Conservation (phyloP, 2,113 vertebrate species). For the Theristicus caerulescens region DNA sequence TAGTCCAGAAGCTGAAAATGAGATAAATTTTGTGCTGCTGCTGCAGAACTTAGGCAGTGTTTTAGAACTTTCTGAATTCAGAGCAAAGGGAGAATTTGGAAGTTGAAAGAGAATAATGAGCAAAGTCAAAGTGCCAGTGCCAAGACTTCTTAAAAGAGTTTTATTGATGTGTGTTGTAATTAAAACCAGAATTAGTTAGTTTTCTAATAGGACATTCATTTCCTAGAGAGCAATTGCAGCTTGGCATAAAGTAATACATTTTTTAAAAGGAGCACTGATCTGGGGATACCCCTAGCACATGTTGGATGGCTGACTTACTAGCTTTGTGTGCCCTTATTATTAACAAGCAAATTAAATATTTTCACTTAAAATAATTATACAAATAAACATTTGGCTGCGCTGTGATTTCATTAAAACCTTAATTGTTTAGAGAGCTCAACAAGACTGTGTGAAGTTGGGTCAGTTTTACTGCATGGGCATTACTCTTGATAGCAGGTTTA, state of each 20-base stretch:
- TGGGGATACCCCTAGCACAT: constrained; percentile 15
- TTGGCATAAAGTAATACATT: constrained; percentile 39
- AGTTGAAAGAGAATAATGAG: background rate
- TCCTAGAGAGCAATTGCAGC: constrained; percentile 35
- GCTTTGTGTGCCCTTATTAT: constrained; percentile 31
- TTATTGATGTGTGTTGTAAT: constrained; percentile 52
- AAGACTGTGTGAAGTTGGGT: constrained; percentile 29
- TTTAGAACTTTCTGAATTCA: background rate
- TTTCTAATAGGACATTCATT: constrained; percentile 40
- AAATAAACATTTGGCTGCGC: background rate
- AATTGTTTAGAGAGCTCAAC: constrained; percentile 48
- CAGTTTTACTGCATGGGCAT: background rate
- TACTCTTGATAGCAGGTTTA: constrained; percentile 34
- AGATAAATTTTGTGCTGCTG: background rate
- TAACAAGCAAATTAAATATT: constrained; percentile 54
- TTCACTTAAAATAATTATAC: constrained; percentile 34
- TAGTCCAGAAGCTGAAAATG: background rate
- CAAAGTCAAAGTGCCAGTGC: background rate
- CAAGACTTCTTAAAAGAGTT: constrained; percentile 12
- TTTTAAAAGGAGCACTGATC: constrained; percentile 16
- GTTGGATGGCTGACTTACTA: constrained; percentile 8
- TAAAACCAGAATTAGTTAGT: constrained; percentile 43
- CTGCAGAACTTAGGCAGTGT: background rate
- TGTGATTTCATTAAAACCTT: constrained; percentile 56
- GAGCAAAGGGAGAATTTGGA: background rate